Conservation (phyloP, 2,888 invertebrate genomes). For the Hydrotaea cyrtoneurina region DNA sequence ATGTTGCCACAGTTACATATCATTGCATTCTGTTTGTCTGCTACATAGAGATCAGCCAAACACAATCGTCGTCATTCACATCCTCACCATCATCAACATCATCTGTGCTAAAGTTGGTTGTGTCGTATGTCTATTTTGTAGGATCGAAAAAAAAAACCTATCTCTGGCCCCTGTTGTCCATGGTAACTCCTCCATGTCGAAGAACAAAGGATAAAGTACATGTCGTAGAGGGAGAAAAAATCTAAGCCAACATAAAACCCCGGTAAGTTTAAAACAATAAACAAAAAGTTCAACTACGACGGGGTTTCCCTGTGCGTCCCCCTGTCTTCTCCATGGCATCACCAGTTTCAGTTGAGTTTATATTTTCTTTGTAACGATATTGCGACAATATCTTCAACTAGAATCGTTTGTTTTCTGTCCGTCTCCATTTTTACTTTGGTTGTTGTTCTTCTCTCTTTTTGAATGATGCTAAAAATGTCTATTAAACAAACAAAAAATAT, state of each 20-base stretch:
- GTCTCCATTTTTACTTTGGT: constrained; percentile 26
- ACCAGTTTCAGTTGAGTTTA: neutral
- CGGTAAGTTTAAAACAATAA: neutral
- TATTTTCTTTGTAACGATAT: constrained; percentile 31
- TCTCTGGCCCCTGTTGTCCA: too few relatives aligned
- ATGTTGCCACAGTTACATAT: neutral
- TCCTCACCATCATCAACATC: neutral
- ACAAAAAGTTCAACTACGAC: neutral
- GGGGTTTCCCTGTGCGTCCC: too few relatives aligned
- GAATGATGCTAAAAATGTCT: neutral
- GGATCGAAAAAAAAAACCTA: too few relatives aligned
- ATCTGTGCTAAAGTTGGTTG: neutral
- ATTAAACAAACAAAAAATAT: constrained; percentile 45
- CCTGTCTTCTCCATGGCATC: too few relatives aligned
- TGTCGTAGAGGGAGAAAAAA: neutral
- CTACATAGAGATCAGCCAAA: constrained; percentile 41
- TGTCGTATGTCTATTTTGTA: neutral
- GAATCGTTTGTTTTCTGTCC: constrained; percentile 25
- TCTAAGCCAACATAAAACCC: neutral
- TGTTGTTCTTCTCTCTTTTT: neutral
- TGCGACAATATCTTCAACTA: constrained; percentile 56
- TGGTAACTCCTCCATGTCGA: neutral
- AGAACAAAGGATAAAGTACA: neutral
- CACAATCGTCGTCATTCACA: neutral
- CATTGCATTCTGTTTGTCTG: neutral